These are phyloP conservation scores for Aspidiotus destructor DNA, from an alignment of 2,888 invertebrate species.

Conservation along the genomic window DNA sequence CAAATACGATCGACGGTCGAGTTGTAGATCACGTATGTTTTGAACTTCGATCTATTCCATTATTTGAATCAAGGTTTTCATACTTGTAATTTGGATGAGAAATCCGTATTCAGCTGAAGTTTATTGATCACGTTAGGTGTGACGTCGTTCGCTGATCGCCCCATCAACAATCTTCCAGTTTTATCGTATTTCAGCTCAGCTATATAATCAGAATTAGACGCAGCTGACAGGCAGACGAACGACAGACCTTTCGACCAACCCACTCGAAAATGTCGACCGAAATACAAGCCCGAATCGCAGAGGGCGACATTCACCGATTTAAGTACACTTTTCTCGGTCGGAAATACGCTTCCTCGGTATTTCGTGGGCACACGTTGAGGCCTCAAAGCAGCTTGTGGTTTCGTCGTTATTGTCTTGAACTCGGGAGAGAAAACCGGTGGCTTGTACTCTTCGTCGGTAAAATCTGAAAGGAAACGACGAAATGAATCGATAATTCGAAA, in stretches of 20 bases:
- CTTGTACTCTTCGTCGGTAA: constrained; percentile 21
- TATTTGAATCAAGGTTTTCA: not conserved
- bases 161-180: constrained; percentile 28
- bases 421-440: constrained; percentile 20
- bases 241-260: constrained; percentile 34
- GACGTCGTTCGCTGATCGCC: constrained; percentile 32
- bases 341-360: constrained; percentile 16
- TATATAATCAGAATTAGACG: not conserved
- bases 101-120: constrained; percentile 30
- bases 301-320: not conserved
- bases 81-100: constrained; percentile 16
- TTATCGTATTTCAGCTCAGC: constrained; percentile 18
- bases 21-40: too few species aligned
- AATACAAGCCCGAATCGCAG: constrained; percentile 23
- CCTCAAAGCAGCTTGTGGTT: constrained; percentile 6
- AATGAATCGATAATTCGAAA: not conserved
- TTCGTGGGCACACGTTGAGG: constrained; percentile 22
- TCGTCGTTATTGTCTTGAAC: constrained; percentile 3
- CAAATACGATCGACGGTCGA: not conserved
- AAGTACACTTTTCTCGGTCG: constrained; percentile 14
- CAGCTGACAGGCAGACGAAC: constrained; percentile 22
- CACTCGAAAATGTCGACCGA: constrained; percentile 20
- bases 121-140: constrained; percentile 30
- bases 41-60: too few species aligned
- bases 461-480: constrained; percentile 11